phyloP scores from a whole-genome alignment of 2,113 vertebrate species.

The Zapornia atra region DNA sequence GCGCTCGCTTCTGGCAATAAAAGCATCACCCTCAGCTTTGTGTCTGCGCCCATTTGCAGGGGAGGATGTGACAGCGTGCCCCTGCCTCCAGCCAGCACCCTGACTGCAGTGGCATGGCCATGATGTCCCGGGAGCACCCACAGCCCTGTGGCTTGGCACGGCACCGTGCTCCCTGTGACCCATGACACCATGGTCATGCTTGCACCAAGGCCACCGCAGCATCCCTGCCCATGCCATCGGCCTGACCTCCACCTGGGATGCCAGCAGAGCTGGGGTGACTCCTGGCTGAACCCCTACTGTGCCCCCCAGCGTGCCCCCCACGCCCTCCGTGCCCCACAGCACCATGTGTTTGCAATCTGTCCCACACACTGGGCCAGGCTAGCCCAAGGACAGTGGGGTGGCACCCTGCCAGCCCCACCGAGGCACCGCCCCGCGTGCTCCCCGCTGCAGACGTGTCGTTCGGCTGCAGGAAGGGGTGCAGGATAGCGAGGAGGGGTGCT shows the following conservation, averaged over 20 bases:
- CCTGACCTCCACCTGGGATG: not conserved
- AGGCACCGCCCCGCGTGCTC: not conserved
- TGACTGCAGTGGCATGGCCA: not conserved
- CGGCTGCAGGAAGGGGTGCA: not conserved
- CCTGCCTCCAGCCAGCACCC: not conserved
- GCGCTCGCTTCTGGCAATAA: not conserved
- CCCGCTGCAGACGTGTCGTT: not conserved
- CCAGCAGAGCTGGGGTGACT: not conserved
- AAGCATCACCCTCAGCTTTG: not conserved
- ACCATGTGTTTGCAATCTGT: not conserved
- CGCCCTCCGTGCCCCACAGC: rapidly evolving
- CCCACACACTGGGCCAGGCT: not conserved
- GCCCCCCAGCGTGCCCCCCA: rapidly evolving
- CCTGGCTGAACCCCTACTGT: rapidly evolving
- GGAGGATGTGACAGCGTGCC: not conserved
- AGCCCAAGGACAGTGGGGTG: not conserved
- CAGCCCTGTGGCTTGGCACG: rapidly evolving
- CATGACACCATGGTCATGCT: rapidly evolving
- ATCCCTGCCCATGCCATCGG: not conserved
- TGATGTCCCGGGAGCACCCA: rapidly evolving
- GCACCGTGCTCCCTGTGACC: not conserved
- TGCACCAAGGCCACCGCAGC: not conserved
- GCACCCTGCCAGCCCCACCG: not conserved
- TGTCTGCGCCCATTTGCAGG: not conserved
- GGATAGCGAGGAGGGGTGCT: not conserved